Base-by-base conservation (phyloP, 2,113 vertebrate genomes). In the Struthio camelus region DNA sequence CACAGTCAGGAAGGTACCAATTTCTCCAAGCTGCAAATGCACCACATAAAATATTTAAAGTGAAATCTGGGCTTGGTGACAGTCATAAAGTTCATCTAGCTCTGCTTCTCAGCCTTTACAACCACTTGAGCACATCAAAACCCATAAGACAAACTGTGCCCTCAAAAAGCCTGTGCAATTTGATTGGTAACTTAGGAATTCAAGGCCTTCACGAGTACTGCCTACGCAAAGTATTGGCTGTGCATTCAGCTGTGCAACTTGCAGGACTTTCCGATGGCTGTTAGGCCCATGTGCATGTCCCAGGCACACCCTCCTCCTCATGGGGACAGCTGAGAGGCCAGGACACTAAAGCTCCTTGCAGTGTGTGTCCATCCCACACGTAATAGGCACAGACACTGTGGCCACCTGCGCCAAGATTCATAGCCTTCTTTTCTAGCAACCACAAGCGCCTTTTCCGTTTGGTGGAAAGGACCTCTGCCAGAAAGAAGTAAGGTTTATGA, bases 31-130 rank as follows among this genome's bases (percentile, higher is more conserved):
- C 44, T 75, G 53, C 30, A 95, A 94, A 92, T 34, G 36, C 7
- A 73, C 11, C 23, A 75, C 54, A 85, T 89, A 38, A 97, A 94
- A 91, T 85, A 95, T 84, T 93, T 70, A 67, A 83, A 70, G 38
- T 78, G 44, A 94, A 95, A 88, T 84, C 64, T 83, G 46, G 67
- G 28, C 64, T 89, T 86, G n/a, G 46, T 75, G 81, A 87, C 71
- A 94, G 54, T 24, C 73, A 78, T 32, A 83, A 91, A 51, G 46
- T 80, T 80, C 83, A 80, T 61, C 79, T 85, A 87, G 5, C 40
- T 87, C 64, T 89, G 64, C 54, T 54, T 70, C 72, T 77, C 34
- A 80, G 59, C 14, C 71, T 91, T 59, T 80, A n/a, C 62, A 80
- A 77, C 66, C 78, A 79, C 51, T 54, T 75, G 34, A 78, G 46